Conservation (phyloP, 2,113 vertebrate species). For the Nanger granti region DNA sequence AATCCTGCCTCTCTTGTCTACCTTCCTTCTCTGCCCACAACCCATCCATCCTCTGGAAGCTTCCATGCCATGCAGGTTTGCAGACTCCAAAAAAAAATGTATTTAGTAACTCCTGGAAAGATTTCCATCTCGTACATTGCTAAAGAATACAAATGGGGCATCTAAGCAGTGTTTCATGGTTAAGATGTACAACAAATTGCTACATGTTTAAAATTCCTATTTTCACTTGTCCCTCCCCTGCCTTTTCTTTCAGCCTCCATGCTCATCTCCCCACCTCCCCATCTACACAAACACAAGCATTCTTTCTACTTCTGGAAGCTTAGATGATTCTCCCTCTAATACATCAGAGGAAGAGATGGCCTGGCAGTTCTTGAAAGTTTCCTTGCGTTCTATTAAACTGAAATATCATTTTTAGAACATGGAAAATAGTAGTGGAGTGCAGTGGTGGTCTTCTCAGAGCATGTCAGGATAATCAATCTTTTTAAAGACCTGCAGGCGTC, state of each 20-base stretch:
- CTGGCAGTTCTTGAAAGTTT: conserved; percentile 79
- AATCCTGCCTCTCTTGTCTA: not conserved
- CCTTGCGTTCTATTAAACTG: conserved; percentile 79
- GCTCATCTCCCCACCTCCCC: not conserved
- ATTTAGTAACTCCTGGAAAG: conserved; percentile 61
- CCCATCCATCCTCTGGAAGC: not conserved
- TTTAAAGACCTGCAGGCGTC: conserved; percentile 82
- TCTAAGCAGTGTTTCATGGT: conserved; percentile 60
- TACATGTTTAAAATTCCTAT: conserved; percentile 38
- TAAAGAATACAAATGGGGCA: conserved; percentile 62
- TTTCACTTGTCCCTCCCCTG: not conserved
- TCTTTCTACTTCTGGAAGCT: not conserved
- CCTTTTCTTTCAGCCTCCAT: not conserved
- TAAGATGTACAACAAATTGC: conserved; percentile 48
- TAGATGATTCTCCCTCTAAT: conserved; percentile 62
- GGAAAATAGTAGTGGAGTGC: conserved; percentile 77
- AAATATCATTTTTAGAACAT: conserved; percentile 83
- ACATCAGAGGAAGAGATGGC: conserved; percentile 76
- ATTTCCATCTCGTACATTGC: conserved; percentile 41
- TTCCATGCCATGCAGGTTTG: conserved; percentile 40
- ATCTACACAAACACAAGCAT: not conserved
- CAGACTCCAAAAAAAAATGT: conserved; percentile 48
- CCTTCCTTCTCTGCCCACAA: not conserved
- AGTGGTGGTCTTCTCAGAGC: conserved; percentile 79
- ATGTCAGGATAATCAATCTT: conserved; percentile 88